Evolutionary conservation across 37 sponge, comb jelly and placozoan species (phyloP).

Genomic region (Cliona cf. orientalis): DNA sequence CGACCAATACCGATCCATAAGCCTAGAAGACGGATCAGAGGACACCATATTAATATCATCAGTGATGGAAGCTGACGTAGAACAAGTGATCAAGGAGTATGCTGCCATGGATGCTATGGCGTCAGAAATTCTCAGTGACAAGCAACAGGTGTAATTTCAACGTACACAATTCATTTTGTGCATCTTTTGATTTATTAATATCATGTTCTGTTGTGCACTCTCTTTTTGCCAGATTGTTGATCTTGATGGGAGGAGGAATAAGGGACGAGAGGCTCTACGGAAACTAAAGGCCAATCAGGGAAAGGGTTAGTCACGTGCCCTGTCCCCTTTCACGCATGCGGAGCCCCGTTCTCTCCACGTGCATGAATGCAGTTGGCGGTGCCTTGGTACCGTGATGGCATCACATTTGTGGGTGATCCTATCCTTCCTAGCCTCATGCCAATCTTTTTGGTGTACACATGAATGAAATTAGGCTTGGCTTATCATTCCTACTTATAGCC

Average conservation of each 20-base stretch:
- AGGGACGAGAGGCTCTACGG: slow-evolving; percentile 74
- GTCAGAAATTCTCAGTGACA: slow-evolving; percentile 72
- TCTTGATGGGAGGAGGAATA: slow-evolving; percentile 77
- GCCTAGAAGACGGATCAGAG: too few relatives aligned
- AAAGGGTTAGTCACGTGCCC: background rate
- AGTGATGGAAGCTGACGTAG: slow-evolving; percentile 1
- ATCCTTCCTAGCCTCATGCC: too few relatives aligned
- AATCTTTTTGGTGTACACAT: too few relatives aligned
- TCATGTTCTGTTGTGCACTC: too few relatives aligned
- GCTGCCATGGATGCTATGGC: slow-evolving; percentile 60
- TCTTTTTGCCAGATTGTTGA: slow-evolving; percentile 84
- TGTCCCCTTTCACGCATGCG: background rate
- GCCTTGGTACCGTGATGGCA: too few relatives aligned
- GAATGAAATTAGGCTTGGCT: too few relatives aligned
- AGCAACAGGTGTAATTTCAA: slow-evolving; percentile 56
- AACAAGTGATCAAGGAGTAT: slow-evolving; percentile 46
- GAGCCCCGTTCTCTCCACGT: too few relatives aligned
- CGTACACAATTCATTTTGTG: background rate
- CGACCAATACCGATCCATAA: too few relatives aligned
- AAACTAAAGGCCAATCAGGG: slow-evolving; percentile 47
- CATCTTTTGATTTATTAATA: background rate
- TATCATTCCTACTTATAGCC: too few relatives aligned
- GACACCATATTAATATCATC: too few relatives aligned
- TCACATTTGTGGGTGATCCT: too few relatives aligned
- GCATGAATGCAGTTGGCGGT: too few relatives aligned